phyloP scores from a whole-genome alignment of 2,797 vertebrate species.

The Lophius americanus region DNA sequence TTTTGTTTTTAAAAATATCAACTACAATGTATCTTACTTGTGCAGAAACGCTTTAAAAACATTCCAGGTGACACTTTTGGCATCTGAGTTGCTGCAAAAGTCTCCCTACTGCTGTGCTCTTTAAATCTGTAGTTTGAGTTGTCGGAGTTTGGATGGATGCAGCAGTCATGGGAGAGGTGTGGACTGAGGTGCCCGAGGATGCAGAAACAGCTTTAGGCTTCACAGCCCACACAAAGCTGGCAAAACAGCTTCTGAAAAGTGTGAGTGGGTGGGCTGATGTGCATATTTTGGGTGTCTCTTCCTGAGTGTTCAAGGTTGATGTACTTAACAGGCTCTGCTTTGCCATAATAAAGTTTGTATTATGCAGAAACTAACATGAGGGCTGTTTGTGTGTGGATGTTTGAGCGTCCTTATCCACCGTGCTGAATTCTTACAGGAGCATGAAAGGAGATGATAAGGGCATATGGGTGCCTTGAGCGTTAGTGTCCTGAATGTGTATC shows the following conservation, averaged over 20 bases:
- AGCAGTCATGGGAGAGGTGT: slow-evolving; percentile 24
- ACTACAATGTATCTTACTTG: neutral
- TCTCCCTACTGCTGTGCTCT: neutral
- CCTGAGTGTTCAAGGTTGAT: neutral
- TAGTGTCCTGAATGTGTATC: slow-evolving; percentile 16
- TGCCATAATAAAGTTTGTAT: slow-evolving; percentile 6
- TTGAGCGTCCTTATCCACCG: neutral
- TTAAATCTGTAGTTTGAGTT: slow-evolving; percentile 9
- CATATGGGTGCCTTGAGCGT: slow-evolving; percentile 9
- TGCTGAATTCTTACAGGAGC: slow-evolving; percentile 11
- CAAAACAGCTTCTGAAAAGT: slow-evolving; percentile 13
- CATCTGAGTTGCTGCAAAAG: neutral
- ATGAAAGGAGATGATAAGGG: slow-evolving; percentile 15
- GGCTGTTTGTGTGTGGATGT: neutral
- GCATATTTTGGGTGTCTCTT: slow-evolving; percentile 11
- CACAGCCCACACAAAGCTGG: slow-evolving; percentile 48
- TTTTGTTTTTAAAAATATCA: neutral
- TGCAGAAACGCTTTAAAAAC: neutral
- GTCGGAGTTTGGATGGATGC: slow-evolving; percentile 25
- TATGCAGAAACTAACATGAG: slow-evolving; percentile 5
- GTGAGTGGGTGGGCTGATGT: slow-evolving; percentile 33
- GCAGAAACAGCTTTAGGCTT: slow-evolving; percentile 43
- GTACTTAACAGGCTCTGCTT: neutral
- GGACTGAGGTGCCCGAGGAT: slow-evolving; percentile 26
- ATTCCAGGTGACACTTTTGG: neutral